phyloP scores from a whole-genome alignment of 2,888 invertebrate species.

The Pardosa pseudoannulata region DNA sequence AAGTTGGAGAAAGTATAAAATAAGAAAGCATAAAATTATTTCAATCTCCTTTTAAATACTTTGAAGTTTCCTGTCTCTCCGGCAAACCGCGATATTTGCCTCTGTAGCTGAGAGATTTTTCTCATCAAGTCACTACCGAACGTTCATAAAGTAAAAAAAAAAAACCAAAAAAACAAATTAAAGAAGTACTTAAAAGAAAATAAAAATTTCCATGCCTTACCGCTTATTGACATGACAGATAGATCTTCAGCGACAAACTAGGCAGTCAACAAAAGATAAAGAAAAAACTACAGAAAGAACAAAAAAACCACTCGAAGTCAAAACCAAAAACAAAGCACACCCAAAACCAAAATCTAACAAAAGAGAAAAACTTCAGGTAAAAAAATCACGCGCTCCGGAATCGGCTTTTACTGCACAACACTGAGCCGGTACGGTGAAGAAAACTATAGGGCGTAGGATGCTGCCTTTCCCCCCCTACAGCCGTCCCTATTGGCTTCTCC shows the following conservation, averaged over 20 bases:
- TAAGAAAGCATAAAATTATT: too few species aligned
- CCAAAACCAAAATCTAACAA: slow-evolving; percentile 34
- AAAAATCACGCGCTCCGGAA: slow-evolving; percentile 46
- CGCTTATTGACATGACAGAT: slow-evolving; percentile 18
- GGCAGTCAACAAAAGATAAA: slow-evolving; percentile 18
- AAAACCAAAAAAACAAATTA: neutral
- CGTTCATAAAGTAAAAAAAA: too few species aligned
- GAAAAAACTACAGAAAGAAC: slow-evolving; percentile 22
- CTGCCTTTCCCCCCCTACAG: slow-evolving; percentile 22
- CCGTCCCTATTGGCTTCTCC: neutral
- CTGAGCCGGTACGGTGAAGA: slow-evolving; percentile 30
- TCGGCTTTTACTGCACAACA: slow-evolving; percentile 57
- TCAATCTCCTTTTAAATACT: too few species aligned
- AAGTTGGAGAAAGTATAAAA: too few species aligned
- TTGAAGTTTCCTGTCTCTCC: too few species aligned
- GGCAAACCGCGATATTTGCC: too few species aligned
- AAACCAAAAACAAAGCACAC: slow-evolving; percentile 34
- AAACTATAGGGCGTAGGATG: slow-evolving; percentile 48
- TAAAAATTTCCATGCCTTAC: slow-evolving; percentile 13
- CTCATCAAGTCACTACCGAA: too few species aligned
- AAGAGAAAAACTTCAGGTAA: slow-evolving; percentile 27
- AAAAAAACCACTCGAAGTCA: slow-evolving; percentile 16
- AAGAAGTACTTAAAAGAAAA: slow-evolving; percentile 1
- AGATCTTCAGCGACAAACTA: slow-evolving; percentile 1
- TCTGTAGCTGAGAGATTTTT: too few species aligned